phyloP scores from a whole-genome alignment of 2,113 vertebrate genomes.

The Trichechus manatus region DNA sequence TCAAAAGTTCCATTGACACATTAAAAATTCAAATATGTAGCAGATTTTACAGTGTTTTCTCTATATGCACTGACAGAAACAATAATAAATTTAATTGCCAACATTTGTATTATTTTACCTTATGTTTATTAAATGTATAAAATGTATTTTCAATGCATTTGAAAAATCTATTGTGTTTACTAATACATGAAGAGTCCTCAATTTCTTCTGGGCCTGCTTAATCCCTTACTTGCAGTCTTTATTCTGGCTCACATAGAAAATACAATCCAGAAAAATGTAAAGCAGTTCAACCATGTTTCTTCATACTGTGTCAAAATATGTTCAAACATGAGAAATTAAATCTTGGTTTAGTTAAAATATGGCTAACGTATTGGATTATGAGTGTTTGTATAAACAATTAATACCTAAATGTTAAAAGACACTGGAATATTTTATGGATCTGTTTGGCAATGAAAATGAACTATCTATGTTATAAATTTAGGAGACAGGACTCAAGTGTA shows the following conservation, averaged over 20 bases:
- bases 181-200: conserved; percentile 57
- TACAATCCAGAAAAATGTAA: conserved; percentile 57
- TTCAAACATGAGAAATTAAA: conserved; percentile 71
- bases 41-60: conserved; percentile 73
- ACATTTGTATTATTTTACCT: conserved; percentile 70
- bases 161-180: conserved; percentile 15
- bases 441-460: conserved; percentile 65
- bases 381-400: conserved; percentile 63
- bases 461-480: conserved; percentile 59
- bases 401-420: conserved; percentile 60
- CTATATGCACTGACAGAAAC: conserved; percentile 66
- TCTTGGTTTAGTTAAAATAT: conserved; percentile 68
- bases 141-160: background rate
- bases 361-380: conserved; percentile 47
- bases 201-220: conserved; percentile 62
- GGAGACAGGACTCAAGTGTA: background rate
- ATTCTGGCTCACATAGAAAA: conserved; percentile 47
- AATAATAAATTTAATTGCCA: conserved; percentile 73
- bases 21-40: conserved; percentile 73
- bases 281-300: conserved; percentile 23
- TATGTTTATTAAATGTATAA: conserved; percentile 72
- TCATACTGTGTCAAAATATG: conserved; percentile 65
- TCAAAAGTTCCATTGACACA: conserved; percentile 76
- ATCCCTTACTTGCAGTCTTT: conserved; percentile 52
- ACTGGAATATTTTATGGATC: conserved; percentile 67